A percentile compares a stretch with the other conserved stretches of the same genome.
These are phyloP conservation scores for Trichonephila clavipes DNA, from an alignment of 1,140 invertebrate genomes.

Conservation along the genomic window DNA sequence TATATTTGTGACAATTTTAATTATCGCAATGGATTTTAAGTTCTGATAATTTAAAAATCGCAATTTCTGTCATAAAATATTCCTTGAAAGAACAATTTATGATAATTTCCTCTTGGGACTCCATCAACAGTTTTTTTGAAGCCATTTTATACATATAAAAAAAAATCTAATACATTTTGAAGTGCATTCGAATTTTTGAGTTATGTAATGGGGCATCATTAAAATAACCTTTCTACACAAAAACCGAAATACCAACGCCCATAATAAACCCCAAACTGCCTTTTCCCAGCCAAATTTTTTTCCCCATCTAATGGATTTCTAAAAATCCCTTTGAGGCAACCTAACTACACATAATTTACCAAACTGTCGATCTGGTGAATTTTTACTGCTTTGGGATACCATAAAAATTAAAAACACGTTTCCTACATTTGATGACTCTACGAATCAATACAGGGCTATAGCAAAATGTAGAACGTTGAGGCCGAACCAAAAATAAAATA, in stretches of 20 bases:
- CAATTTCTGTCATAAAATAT: too few species aligned
- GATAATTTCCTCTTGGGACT: too few species aligned
- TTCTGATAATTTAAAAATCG: too few species aligned
- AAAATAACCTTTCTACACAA: background rate
- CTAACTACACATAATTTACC: background rate
- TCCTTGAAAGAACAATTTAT: too few species aligned
- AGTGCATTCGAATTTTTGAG: background rate
- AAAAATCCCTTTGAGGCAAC: background rate
- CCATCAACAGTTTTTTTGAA: too few species aligned
- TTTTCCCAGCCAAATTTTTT: background rate
- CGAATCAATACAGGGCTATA: background rate
- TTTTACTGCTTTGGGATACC: background rate
- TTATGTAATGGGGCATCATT: background rate
- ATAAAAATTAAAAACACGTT: background rate
- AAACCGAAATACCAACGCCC: background rate
- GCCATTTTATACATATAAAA: too few species aligned
- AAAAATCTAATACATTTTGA: background rate
- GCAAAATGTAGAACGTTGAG: background rate
- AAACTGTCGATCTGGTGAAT: background rate
- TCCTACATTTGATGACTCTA: background rate
- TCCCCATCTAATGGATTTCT: background rate
- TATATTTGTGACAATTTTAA: too few species aligned
- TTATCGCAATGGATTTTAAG: too few species aligned
- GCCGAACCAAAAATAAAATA: background rate
- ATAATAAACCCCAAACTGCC: background rate